These are phyloP conservation scores for Alloplasta piceator DNA, from an alignment of 2,888 invertebrate species.

Conservation along the genomic window DNA sequence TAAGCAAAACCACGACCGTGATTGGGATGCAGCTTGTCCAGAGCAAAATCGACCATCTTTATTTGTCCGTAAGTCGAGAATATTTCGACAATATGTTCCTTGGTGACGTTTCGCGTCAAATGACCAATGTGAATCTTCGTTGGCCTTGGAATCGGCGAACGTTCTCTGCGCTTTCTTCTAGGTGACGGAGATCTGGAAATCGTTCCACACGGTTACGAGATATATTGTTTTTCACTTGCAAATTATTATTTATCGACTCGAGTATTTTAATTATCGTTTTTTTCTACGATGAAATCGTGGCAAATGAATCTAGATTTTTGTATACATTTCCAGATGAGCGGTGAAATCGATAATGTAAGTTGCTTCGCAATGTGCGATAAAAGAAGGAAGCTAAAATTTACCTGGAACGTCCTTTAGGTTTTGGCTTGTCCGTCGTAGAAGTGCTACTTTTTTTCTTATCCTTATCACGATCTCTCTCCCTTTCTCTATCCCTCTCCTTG, in stretches of 20 bases:
- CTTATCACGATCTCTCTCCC: conserved; percentile 81
- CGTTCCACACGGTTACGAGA: not conserved
- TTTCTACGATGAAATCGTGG: not conserved
- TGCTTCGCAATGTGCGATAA: too few relatives aligned
- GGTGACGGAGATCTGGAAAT: conserved; percentile 86
- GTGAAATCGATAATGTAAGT: too few relatives aligned
- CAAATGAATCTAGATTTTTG: too few relatives aligned
- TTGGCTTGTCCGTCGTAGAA: conserved; percentile 80
- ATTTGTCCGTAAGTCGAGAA: conserved; percentile 95
- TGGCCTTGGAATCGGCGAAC: conserved; percentile 95
- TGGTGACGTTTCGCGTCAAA: conserved; percentile 95
- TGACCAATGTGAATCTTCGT: conserved; percentile 97
- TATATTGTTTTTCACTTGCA: too few relatives aligned
- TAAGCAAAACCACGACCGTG: conserved; percentile 97
- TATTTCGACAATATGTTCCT: conserved; percentile 95
- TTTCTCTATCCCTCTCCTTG: conserved; percentile 83
- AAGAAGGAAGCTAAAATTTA: conserved; percentile 66
- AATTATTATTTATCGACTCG: too few relatives aligned
- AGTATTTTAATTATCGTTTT: too few relatives aligned
- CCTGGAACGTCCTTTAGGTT: conserved; percentile 83
- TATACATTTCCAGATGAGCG: too few relatives aligned
- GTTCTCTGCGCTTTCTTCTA: conserved; percentile 89
- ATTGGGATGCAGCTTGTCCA: conserved; percentile 94
- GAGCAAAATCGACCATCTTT: conserved; percentile 94
- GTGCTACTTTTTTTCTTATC: conserved; percentile 82